A percentile compares a stretch with the other conserved stretches of the same genome.
Conservation (phyloP, 2,797 vertebrate genomes). For the Sphenodon punctatus region DNA sequence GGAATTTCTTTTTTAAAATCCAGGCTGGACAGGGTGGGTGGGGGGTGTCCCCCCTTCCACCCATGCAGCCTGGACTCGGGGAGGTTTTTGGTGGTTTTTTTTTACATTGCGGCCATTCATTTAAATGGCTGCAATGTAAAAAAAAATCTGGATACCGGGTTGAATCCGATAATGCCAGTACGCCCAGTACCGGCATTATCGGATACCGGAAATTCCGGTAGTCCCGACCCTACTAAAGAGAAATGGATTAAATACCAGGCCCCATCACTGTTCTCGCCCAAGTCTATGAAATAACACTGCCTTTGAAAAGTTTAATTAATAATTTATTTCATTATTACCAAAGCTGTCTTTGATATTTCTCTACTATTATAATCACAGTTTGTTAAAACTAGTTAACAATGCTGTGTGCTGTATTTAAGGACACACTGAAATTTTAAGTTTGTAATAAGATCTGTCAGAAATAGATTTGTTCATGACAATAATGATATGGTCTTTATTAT, state of each 20-base stretch:
- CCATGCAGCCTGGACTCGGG: no score
- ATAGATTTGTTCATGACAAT: slow-evolving; percentile 50
- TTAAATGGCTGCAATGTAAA: no score
- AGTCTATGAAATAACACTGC: slow-evolving; percentile 55
- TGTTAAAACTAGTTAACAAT: slow-evolving; percentile 50
- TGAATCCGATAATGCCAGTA: no score
- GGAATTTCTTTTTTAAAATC: no score
- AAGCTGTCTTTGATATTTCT: slow-evolving; percentile 57
- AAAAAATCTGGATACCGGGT: no score
- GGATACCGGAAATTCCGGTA: no score
- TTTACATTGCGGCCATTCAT: no score
- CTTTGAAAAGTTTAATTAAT: slow-evolving; percentile 65
- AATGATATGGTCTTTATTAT: slow-evolving; percentile 44
- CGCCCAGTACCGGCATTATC: no score
- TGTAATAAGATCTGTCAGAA: slow-evolving; percentile 37
- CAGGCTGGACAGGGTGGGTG: no score
- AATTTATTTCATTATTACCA: slow-evolving; percentile 58
- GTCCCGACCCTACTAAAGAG: no score
- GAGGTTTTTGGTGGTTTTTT: no score
- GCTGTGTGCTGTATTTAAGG: slow-evolving; percentile 52
- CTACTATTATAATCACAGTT: slow-evolving; percentile 51
- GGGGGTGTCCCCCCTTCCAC: no score
- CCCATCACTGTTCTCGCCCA: slow-evolving; percentile 45
- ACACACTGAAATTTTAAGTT: slow-evolving; percentile 49
- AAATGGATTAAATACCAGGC: slow-evolving; percentile 60